Evolutionary conservation across 2,888 invertebrate species (phyloP).

Genomic region (Hypsopygia costalis): DNA sequence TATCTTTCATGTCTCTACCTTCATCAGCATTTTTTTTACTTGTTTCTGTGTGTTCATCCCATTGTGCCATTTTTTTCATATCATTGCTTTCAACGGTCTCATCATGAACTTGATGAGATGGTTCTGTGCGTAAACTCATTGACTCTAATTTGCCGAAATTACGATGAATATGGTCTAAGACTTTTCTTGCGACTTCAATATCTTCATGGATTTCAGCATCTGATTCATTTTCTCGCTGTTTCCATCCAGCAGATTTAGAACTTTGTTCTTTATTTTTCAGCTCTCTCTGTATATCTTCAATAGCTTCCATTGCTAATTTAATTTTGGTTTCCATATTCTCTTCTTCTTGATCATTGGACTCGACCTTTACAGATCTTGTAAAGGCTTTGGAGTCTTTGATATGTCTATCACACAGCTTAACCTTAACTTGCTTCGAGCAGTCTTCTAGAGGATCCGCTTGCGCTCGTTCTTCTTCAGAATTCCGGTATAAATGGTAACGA

Average conservation of each 20-base stretch:
- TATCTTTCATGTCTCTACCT: slow-evolving; percentile 58
- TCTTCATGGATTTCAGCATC: slow-evolving; percentile 51
- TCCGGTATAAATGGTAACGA: slow-evolving; percentile 46
- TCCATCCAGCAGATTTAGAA: slow-evolving; percentile 26
- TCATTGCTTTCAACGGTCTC: slow-evolving; percentile 38
- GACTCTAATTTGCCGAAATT: slow-evolving; percentile 49
- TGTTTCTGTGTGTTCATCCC: slow-evolving; percentile 55
- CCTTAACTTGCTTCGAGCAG: slow-evolving; percentile 57
- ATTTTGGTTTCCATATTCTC: slow-evolving; percentile 58
- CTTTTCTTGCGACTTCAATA: slow-evolving; percentile 53
- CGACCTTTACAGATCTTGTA: slow-evolving; percentile 24
- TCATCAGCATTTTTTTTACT: slow-evolving; percentile 53
- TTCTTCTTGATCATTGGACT: slow-evolving; percentile 34
- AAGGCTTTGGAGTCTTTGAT: slow-evolving; percentile 22
- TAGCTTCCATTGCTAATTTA: slow-evolving; percentile 59
- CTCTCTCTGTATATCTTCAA: slow-evolving; percentile 57
- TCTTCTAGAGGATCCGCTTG: slow-evolving; percentile 45
- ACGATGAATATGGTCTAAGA: slow-evolving; percentile 50
- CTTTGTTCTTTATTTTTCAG: slow-evolving; percentile 42
- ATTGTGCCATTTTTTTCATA: slow-evolving; percentile 46
- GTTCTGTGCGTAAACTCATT: slow-evolving; percentile 34
- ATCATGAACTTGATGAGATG: slow-evolving; percentile 30
- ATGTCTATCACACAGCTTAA: slow-evolving; percentile 55
- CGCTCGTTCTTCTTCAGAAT: slow-evolving; percentile 59
- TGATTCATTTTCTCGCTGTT: slow-evolving; percentile 29